Conservation (phyloP, 2,888 invertebrate genomes). For the Chrysomela aeneicollis region DNA sequence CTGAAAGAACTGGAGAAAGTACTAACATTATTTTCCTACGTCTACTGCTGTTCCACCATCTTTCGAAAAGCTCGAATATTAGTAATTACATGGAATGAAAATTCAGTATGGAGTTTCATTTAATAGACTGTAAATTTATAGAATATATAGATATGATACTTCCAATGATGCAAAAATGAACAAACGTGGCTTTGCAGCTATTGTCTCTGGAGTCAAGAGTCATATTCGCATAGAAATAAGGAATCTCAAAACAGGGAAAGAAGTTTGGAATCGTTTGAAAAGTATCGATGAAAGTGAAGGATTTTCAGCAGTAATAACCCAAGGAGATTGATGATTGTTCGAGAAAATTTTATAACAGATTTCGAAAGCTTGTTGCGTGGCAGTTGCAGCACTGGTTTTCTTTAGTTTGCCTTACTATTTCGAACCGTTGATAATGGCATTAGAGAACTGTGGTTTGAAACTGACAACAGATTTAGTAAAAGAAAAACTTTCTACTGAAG, state of each 20-base stretch:
- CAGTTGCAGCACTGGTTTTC: no score
- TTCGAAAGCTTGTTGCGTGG: neutral
- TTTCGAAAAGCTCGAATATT: no score
- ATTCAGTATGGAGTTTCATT: conserved; percentile 1
- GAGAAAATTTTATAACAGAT: no score
- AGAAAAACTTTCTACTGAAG: no score
- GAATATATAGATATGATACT: conserved; percentile 13
- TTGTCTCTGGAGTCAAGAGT: conserved; percentile 3
- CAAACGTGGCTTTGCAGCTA: conserved; percentile 7
- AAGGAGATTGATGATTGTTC: neutral
- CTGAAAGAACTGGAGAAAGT: no score
- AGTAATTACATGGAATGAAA: no score
- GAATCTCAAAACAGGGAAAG: conserved; percentile 1
- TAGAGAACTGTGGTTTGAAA: neutral
- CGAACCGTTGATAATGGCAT: neutral
- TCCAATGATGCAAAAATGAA: neutral
- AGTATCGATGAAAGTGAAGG: neutral
- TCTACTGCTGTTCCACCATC: no score
- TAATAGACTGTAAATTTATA: conserved; percentile 9
- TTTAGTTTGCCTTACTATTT: neutral
- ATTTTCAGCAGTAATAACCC: no score
- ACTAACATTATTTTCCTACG: no score
- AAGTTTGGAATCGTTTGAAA: neutral
- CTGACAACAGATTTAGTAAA: no score
- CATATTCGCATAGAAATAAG: conserved; percentile 14